These are phyloP conservation scores for Vanacampus margaritifer DNA, from an alignment of 2,113 vertebrate genomes.

Conservation along the genomic window DNA sequence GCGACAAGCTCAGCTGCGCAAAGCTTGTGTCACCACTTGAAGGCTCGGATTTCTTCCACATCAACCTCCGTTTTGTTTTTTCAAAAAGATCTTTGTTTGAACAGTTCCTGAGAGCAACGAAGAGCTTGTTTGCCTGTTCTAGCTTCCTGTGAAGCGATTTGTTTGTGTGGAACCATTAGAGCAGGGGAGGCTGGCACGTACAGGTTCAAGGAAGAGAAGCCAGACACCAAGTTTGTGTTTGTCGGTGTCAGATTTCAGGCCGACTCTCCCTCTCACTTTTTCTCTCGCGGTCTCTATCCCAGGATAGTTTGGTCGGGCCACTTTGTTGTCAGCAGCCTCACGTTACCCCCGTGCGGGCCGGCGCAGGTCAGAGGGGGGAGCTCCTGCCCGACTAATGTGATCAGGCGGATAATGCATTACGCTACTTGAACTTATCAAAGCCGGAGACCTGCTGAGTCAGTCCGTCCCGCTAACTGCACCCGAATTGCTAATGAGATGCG, in stretches of 20 bases:
- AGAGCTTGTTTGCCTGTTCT: conserved; percentile 45
- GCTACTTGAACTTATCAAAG: conserved; percentile 66
- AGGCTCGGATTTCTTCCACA: background rate
- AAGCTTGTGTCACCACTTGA: conserved; percentile 49
- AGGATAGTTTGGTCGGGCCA: conserved; percentile 56
- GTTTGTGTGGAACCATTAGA: conserved; percentile 62
- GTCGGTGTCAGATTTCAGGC: conserved; percentile 70
- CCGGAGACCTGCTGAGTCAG: conserved; percentile 64
- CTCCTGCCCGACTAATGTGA: conserved; percentile 69
- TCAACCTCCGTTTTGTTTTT: background rate
- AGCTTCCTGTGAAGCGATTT: conserved; percentile 54
- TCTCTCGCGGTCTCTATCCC: conserved; percentile 5
- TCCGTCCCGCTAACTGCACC: conserved; percentile 34
- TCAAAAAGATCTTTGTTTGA: conserved; percentile 52
- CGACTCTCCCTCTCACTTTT: conserved; percentile 27
- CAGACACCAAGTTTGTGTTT: conserved; percentile 69
- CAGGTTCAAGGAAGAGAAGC: conserved; percentile 69
- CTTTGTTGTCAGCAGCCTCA: conserved; percentile 61
- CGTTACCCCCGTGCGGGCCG: conserved; percentile 57
- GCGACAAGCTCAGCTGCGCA: conserved; percentile 50
- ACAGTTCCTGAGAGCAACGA: conserved; percentile 55
- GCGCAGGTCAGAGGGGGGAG: conserved; percentile 58
- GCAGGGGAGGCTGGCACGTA: conserved; percentile 60
- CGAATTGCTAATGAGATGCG: conserved; percentile 36
- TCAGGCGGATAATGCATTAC: conserved; percentile 66